phyloP scores from a whole-genome alignment of 2,113 vertebrate genomes.

The Genyomyrus donnyi region DNA sequence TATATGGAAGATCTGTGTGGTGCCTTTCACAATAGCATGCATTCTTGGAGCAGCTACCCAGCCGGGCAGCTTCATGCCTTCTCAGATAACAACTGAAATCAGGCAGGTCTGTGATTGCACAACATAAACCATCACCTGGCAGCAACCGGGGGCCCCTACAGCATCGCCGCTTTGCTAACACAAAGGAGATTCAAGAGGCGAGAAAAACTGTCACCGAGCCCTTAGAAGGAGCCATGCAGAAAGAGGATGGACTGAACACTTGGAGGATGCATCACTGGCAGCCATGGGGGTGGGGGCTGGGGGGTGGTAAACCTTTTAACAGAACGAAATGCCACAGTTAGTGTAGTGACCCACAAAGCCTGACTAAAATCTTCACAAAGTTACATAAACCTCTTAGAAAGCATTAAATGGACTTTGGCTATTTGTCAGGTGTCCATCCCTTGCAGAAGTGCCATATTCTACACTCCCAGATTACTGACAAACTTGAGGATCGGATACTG shows the following conservation, averaged over 20 bases:
- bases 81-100: background rate
- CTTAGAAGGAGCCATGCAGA: background rate
- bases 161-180: background rate
- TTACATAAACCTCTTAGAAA: background rate
- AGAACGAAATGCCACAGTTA: background rate
- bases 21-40: background rate
- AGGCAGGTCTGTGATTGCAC: background rate
- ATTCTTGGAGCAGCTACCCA: background rate
- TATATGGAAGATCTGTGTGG: background rate
- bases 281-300: background rate
- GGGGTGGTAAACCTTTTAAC: background rate
- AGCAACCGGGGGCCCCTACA: background rate
- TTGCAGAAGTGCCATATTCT: background rate
- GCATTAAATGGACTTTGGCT: background rate
- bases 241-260: too few species aligned
- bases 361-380: constrained; percentile 7
- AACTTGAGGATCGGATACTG: background rate
- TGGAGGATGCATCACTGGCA: background rate
- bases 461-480: background rate
- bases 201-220: background rate
- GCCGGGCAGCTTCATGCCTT: background rate
- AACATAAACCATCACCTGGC: background rate
- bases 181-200: background rate
- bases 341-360: background rate
- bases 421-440: background rate